These are phyloP conservation scores for Zhuqinia jingwanae DNA, from an alignment of 2,888 invertebrate species.

Conservation along the genomic window DNA sequence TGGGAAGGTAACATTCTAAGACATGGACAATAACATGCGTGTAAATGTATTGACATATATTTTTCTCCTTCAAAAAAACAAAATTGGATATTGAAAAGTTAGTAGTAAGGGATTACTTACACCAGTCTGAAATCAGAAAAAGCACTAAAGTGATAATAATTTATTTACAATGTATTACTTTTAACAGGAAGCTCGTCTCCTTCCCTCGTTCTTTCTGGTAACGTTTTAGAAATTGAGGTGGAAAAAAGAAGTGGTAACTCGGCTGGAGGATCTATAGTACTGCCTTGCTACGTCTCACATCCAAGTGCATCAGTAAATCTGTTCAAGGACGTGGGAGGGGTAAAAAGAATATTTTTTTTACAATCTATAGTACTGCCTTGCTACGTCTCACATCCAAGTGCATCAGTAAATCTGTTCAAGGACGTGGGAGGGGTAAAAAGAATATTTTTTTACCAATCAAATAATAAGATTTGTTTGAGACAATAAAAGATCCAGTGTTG, in stretches of 20 bases:
- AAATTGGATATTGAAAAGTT: no score
- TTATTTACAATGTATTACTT: no score
- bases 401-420: conserved; percentile 44
- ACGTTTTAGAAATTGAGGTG: conserved; percentile 49
- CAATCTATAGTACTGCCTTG: conserved; percentile 65
- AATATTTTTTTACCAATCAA: no score
- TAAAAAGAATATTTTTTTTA: no score
- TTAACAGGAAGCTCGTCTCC: conserved; percentile 72
- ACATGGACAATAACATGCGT: background rate
- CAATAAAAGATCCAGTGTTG: no score
- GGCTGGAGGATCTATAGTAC: conserved; percentile 16
- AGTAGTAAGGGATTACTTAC: no score
- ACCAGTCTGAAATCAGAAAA: no score
- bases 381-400: conserved; percentile 60
- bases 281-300: conserved; percentile 69
- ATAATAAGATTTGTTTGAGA: no score
- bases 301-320: conserved; percentile 48
- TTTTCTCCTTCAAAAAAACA: background rate
- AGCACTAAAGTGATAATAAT: no score
- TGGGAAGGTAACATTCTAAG: conserved; percentile 70
- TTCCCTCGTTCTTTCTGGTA: conserved; percentile 63
- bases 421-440: conserved; percentile 54
- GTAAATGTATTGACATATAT: no score
- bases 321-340: conserved; percentile 54
- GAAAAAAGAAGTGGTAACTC: conserved; percentile 44